Evolutionary conservation across 2,113 vertebrate species (phyloP).

Genomic region (Odontophorus gujanensis): DNA sequence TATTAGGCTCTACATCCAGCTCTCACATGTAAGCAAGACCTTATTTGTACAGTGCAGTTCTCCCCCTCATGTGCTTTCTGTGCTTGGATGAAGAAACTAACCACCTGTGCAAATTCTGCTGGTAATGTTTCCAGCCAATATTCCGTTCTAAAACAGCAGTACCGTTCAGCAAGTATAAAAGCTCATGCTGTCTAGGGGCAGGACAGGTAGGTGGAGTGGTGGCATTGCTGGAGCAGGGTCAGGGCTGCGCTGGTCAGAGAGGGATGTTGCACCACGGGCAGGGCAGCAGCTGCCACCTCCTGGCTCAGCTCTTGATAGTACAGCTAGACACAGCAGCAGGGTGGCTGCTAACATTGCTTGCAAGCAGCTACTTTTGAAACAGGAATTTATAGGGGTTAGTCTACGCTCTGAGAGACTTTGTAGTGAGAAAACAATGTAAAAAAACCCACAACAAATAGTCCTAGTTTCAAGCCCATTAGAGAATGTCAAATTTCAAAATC

Average conservation of each 20-base stretch:
- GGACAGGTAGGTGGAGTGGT: neutral
- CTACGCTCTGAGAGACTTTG: neutral
- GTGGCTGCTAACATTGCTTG: no score
- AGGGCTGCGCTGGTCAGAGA: no score
- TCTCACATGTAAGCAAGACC: neutral
- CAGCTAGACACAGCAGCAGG: accelerated
- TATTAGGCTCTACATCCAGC: neutral
- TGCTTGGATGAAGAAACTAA: neutral
- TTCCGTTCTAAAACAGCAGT: neutral
- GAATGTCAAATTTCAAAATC: neutral
- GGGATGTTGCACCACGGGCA: neutral
- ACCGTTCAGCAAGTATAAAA: neutral
- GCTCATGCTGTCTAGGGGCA: accelerated
- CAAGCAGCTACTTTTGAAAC: neutral
- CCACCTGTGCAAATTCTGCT: neutral
- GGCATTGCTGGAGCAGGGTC: neutral
- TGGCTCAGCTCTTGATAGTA: accelerated
- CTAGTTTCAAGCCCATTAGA: neutral
- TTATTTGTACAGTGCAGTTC: neutral
- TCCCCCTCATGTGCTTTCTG: neutral
- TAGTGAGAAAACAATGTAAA: neutral
- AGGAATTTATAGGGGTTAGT: neutral
- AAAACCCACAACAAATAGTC: neutral
- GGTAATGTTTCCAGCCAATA: neutral
- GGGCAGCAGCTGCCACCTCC: neutral